Base-by-base conservation (phyloP, 1,140 invertebrate species). In the Hycleus cichorii region DNA sequence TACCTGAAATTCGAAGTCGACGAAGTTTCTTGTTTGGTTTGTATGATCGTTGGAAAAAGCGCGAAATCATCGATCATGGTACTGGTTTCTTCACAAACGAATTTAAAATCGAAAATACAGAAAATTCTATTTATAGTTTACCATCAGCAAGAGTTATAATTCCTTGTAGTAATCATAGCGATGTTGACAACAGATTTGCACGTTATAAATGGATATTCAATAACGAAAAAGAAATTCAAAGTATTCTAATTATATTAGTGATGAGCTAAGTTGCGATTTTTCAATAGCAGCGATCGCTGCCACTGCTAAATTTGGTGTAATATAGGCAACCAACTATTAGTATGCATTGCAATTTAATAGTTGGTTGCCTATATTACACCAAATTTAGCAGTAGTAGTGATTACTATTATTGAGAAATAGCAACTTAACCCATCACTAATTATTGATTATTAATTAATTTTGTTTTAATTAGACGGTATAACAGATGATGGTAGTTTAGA, bases 21-120 rank as follows among this genome's bases (percentile, higher is more conserved):
- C 44, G 51, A 3, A 53, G 51, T 32, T 53, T 46, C n/a, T 32
- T 18, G 11, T 53, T 53, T 53, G 51, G 51, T 38, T 44, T 44
- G 45, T 45, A 53, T 26, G 51, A 53, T 25, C 2, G 18, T 11
- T 32, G 25, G 27, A 26, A 18, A 8, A 44, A 53, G n/a, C 27
- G 51, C 8, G 51, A 53, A 32, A 32, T 32, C 24, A 25, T 53
- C 12, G 51, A 45, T 46, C 46, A 53, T 46, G 46, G 25, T 32
- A 53, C 39, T 27, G 51, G 51, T 1, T 53, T 45, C 45, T 53
- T 53, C 38, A 9, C 44, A 7, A 27, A 45, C 24, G 51, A 53
- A 3, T 53, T 53, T 43, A 44, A 45, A 26, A 53, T 53, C 27
- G 27, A 32, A 11, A 53, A 53, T 27, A 53, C 51, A 9, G 42